Evolutionary conservation across 2,888 invertebrate species (phyloP), one percentile per base, ranked within the genome.

Genomic region (Caenorhabditis angaria): DNA sequence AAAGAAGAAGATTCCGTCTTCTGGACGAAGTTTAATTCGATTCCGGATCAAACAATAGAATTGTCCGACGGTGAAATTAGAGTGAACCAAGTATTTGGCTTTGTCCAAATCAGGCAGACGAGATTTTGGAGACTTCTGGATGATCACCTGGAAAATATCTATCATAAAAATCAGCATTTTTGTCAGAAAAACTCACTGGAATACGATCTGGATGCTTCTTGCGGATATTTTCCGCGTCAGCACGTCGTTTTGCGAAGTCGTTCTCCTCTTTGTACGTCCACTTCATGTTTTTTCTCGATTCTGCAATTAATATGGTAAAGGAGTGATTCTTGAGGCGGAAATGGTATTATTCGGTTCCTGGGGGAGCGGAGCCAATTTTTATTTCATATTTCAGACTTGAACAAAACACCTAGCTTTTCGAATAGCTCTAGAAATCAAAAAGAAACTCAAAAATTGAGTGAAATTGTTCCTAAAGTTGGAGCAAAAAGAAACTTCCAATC

Each of bases 261-360:
- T 95, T 94, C 88, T 95, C 95, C 90, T 95, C 95, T 90, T 96
- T 96, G 90, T 96, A 96, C 89, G 93, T 93, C 91, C 95, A 96
- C 91, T 94, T 95, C 96, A 96, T 96, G 80, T 68, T 58, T 59
- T 65, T 48, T 41, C 29, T 58, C 22, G 20, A n/a, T 6, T 51
- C 51, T 51, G 24, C 24, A 62, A 57, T 28, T 35, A 41, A n/a
- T n/a, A n/a, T n/a, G n/a, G n/a, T n/a, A n/a, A n/a, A n/a, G n/a
- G n/a, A n/a, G n/a, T n/a, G n/a, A n/a, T n/a, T n/a, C n/a, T n/a
- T n/a, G n/a, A n/a, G n/a, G n/a, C n/a, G n/a, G n/a, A n/a, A n/a
- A n/a, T n/a, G n/a, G n/a, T n/a, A n/a, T n/a, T n/a, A n/a, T n/a
- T n/a, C n/a, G n/a, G n/a, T n/a, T n/a, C n/a, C n/a, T n/a, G n/a